Evolutionary conservation across 2,888 invertebrate species (phyloP).

Genomic region (Bibio marci): DNA sequence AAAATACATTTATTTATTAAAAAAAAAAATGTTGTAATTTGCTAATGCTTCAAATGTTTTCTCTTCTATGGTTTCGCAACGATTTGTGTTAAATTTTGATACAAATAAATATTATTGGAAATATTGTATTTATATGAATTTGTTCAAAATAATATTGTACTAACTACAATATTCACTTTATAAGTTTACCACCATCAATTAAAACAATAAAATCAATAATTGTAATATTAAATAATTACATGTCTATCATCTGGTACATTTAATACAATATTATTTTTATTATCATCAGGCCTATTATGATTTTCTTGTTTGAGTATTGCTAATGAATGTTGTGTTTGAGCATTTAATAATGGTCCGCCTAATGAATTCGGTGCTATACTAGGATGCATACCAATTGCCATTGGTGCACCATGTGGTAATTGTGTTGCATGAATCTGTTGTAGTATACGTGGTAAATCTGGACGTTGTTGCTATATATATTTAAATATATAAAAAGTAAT

Average conservation of each 20-base stretch:
- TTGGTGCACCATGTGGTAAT: constrained; percentile 53
- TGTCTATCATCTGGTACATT: constrained; percentile 26
- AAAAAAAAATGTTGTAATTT: too few relatives aligned
- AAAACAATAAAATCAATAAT: too few relatives aligned
- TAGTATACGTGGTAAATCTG: constrained; percentile 62
- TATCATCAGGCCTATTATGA: constrained; percentile 50
- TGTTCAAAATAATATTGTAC: too few relatives aligned
- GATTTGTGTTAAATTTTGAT: too few relatives aligned
- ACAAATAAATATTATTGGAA: too few relatives aligned
- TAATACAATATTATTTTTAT: constrained; percentile 52
- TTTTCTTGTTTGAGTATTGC: constrained; percentile 66
- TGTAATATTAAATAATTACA: too few relatives aligned
- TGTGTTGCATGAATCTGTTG: constrained; percentile 92
- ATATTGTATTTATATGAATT: too few relatives aligned
- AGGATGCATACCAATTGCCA: constrained; percentile 49
- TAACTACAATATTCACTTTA: too few relatives aligned
- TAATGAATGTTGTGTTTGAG: constrained; percentile 53
- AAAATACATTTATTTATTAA: too few relatives aligned
- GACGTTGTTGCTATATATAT: constrained; percentile 57
- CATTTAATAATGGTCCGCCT: constrained; percentile 42
- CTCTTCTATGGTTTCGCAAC: too few relatives aligned
- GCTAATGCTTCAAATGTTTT: too few relatives aligned
- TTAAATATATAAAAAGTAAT: constrained; percentile 21
- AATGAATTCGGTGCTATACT: constrained; percentile 35
- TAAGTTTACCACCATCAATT: too few relatives aligned